Evolutionary conservation across 2,113 vertebrate genomes (phyloP).

Genomic region (Gymnogyps californianus): DNA sequence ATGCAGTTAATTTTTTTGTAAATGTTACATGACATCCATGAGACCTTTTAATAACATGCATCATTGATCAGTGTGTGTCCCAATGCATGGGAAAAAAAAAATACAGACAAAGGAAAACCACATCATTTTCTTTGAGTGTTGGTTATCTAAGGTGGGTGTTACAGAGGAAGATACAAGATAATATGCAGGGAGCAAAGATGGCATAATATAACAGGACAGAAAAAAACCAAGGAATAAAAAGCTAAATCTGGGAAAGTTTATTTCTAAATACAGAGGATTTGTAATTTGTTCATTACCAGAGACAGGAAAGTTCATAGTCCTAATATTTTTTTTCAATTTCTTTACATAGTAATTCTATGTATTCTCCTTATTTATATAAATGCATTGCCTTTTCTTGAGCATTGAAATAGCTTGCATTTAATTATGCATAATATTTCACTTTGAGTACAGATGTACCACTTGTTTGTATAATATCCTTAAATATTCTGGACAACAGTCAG

Average conservation of each 20-base stretch:
- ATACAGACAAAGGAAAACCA: not conserved
- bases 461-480: not conserved
- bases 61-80: not conserved
- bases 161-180: not conserved
- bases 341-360: not conserved
- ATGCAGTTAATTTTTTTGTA: not conserved
- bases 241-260: not conserved
- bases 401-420: not conserved
- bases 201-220: rapidly evolving
- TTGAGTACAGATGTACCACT: not conserved
- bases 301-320: not conserved
- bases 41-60: not conserved
- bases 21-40: not conserved
- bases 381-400: not conserved
- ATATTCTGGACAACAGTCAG: not conserved
- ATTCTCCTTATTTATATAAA: not conserved
- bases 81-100: not conserved
- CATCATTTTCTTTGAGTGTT: not conserved
- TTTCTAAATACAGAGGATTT: not conserved
- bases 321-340: not conserved
- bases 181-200: not conserved
- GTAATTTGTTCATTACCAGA: rapidly evolving
- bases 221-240: not conserved
- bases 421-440: not conserved
- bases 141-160: rapidly evolving